Percentiles rank a stretch among this genome's conserved stretches.
Conservation (phyloP, 2,113 vertebrate genomes). For the Misgurnus anguillicaudatus region DNA sequence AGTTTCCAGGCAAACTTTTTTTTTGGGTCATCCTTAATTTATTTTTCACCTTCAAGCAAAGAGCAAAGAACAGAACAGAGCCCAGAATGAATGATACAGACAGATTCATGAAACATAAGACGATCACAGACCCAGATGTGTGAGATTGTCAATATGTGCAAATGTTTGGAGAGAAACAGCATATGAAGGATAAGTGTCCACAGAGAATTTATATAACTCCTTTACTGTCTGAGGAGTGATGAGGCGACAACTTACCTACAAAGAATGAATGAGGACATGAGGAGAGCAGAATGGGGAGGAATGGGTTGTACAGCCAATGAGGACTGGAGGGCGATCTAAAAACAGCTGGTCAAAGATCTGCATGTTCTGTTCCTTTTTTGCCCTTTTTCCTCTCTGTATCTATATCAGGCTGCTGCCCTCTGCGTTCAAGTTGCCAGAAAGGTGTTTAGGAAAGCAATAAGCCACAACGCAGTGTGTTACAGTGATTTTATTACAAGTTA, state of each 20-base stretch:
- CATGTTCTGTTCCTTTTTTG: slow-evolving; percentile 29
- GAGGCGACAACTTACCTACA: neutral
- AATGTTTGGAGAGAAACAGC: neutral
- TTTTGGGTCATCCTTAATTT: slow-evolving; percentile 54
- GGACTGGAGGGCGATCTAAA: slow-evolving; percentile 52
- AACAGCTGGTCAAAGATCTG: slow-evolving; percentile 47
- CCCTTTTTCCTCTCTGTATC: slow-evolving; percentile 26
- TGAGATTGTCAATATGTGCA: neutral
- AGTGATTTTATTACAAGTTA: too few relatives aligned
- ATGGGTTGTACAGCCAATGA: slow-evolving; percentile 28
- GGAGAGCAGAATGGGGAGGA: neutral
- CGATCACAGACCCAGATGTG: neutral
- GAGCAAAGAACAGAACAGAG: slow-evolving; percentile 16
- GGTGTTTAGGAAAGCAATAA: neutral
- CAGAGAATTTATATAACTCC: neutral
- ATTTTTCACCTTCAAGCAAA: slow-evolving; percentile 47
- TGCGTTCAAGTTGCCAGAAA: slow-evolving; percentile 2
- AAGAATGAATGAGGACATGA: neutral
- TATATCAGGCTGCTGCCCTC: slow-evolving; percentile 43
- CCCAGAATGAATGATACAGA: slow-evolving; percentile 21
- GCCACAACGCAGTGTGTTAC: neutral
- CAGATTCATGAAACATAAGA: neutral
- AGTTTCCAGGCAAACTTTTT: slow-evolving; percentile 58
- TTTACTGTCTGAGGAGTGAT: neutral
- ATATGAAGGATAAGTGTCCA: neutral